These are phyloP conservation scores for Spisula subtruncata DNA, from an alignment of 2,888 invertebrate genomes.

Conservation along the genomic window DNA sequence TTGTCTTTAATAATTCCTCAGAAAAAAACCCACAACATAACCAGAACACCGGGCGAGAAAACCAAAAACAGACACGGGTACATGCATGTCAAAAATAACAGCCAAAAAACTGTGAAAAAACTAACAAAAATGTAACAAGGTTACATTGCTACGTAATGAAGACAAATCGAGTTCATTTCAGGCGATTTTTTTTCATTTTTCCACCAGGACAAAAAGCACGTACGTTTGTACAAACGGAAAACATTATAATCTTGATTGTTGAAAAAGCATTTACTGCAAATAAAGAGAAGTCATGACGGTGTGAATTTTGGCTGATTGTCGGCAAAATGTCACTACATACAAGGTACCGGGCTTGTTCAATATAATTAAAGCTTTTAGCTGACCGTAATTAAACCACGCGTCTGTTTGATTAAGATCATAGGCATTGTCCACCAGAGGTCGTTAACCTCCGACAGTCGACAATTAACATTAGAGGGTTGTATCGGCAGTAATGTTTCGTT, in stretches of 20 bases:
- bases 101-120: background rate
- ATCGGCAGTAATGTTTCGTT: too few species aligned
- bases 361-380: slow-evolving; percentile 15
- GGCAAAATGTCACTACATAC: background rate
- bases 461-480: background rate
- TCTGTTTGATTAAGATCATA: slow-evolving; percentile 42
- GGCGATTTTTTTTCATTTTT: background rate
- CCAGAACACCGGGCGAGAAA: background rate
- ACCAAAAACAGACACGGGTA: background rate
- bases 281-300: too few species aligned
- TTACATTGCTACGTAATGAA: slow-evolving; percentile 18
- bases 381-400: slow-evolving; percentile 26
- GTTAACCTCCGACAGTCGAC: slow-evolving; percentile 21
- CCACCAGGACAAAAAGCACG: background rate
- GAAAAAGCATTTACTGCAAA: too few species aligned
- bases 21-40: too few species aligned
- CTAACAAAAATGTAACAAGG: background rate
- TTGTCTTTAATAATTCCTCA: too few species aligned
- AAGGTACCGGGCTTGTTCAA: background rate
- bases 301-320: background rate
- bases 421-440: slow-evolving; percentile 26
- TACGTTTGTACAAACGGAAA: too few species aligned
- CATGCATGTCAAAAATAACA: background rate
- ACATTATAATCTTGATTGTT: too few species aligned
- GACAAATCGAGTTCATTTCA: slow-evolving; percentile 30